Percentiles rank a stretch among this genome's conserved stretches.
These are phyloP conservation scores for Loripinus fragilis DNA, from an alignment of 2,888 invertebrate genomes.

Conservation along the genomic window DNA sequence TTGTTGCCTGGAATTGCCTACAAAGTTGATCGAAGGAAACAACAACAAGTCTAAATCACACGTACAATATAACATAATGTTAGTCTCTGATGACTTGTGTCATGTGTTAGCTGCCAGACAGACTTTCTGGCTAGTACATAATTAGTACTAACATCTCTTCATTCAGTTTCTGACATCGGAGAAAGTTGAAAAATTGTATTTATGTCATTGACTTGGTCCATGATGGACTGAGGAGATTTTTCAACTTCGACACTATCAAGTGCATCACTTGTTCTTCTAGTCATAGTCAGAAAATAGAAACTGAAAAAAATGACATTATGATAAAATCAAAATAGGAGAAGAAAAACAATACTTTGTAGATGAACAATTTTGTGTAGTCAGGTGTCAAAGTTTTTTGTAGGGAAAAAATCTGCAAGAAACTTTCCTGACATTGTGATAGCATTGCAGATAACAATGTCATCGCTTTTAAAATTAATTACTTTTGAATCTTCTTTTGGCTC, in stretches of 20 bases:
- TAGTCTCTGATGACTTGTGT: not conserved
- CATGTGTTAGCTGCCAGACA: not conserved
- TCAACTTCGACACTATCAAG: not conserved
- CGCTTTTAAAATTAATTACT: too few relatives aligned
- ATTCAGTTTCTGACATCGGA: not conserved
- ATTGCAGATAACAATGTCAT: too few relatives aligned
- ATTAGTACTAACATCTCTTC: conserved; percentile 7
- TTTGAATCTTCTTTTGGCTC: too few relatives aligned
- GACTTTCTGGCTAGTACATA: conserved; percentile 12
- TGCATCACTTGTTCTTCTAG: not conserved
- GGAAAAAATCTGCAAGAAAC: too few relatives aligned
- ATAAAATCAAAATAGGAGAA: not conserved
- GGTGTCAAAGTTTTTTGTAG: conserved; percentile 18
- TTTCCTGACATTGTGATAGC: too few relatives aligned
- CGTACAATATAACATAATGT: not conserved
- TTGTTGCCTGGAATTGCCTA: too few relatives aligned
- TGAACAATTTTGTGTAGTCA: not conserved
- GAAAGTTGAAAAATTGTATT: conserved; percentile 3
- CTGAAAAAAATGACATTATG: not conserved
- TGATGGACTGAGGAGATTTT: not conserved
- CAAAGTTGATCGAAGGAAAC: too few relatives aligned
- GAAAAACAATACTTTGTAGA: conserved; percentile 16
- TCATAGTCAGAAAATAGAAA: not conserved
- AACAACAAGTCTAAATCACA: too few relatives aligned
- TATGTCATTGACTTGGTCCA: not conserved